Conservation (phyloP, 2,797 vertebrate species). For the Salarias fasciatus region DNA sequence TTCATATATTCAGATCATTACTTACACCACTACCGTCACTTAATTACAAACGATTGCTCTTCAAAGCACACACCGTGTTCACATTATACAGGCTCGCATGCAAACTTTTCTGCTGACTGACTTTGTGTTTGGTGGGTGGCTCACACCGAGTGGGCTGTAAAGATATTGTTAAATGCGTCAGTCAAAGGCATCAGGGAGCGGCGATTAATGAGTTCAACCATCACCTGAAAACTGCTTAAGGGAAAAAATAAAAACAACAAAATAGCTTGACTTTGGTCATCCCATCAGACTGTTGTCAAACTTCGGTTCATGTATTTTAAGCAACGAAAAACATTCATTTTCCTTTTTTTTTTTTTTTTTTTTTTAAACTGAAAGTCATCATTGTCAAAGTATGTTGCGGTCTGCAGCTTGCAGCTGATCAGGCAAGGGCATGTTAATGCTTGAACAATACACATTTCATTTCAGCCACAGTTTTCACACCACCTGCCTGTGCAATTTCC, state of each 20-base stretch:
- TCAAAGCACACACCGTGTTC: constrained; percentile 14
- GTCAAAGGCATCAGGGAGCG: constrained; percentile 32
- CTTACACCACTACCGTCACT: no score
- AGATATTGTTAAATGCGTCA: constrained; percentile 47
- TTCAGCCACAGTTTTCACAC: constrained; percentile 18
- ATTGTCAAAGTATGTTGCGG: no score
- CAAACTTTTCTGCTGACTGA: no score
- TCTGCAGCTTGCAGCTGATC: background rate
- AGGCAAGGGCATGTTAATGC: constrained; percentile 20
- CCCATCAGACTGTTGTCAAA: no score
- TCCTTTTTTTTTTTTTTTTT: no score
- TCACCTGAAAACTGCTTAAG: constrained; percentile 29
- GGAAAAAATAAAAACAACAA: constrained; percentile 26
- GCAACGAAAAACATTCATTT: no score
- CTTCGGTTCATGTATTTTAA: no score
- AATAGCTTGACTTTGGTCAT: background rate
- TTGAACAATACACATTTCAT: constrained; percentile 15
- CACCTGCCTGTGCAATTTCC: constrained; percentile 43
- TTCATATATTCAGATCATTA: no score
- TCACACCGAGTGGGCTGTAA: constrained; percentile 30
- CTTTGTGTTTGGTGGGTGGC: constrained; percentile 42
- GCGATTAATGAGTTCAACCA: constrained; percentile 35
- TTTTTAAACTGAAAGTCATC: no score
- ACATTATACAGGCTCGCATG: constrained; percentile 18
- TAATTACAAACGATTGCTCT: constrained; percentile 1